Evolutionary conservation across 2,888 invertebrate genomes (phyloP), one percentile per base, ranked within the genome.

Genomic region (Spilarctia lutea): DNA sequence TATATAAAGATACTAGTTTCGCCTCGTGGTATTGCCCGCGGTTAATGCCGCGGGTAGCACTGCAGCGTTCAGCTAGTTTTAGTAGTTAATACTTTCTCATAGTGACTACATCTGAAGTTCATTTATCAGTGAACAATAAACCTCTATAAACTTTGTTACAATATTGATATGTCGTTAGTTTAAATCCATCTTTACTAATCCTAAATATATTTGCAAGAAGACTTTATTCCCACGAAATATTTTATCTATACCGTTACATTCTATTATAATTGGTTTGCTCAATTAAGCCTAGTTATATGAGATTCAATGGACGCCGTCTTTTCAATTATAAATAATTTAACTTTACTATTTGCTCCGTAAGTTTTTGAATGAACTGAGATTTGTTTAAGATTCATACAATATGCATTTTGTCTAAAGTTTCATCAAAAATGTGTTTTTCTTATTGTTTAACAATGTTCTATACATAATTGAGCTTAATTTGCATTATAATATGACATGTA

Each of bases 241-340:
- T 75, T 83, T 87, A 91, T 89, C 89, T 83, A 48, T 74, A 79
- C 80, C 79, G 86, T 86, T 88, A 81, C 84, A 87, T 85, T 87
- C 88, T 86, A 89, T 91, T 56, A 90, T 91, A 92, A 92, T 93
- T 91, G 91, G 91, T 89, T 89, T 87, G 89, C 88, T 86, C 89
- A 91, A 91, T 91, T 91, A 90, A 91, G 89, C 86, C 88, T 88
- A 86, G 87, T 86, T 82, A 83, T 81, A 80, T 78, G 75, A 78
- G 83, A 83, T 86, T 86, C 86, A 84, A 85, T 80, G 75, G 79
- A 69, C 71, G 65, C 70, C 68, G 76, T 69, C 70, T 77, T 78
- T 74, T 66, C 76, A 75, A 79, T 79, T 80, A 78, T 84, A 82
- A 77, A 73, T 75, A 74, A 69, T 60, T 65, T 65, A 65, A 77